These are phyloP conservation scores for Drosophila hamatofila DNA, from an alignment of 2,888 invertebrate genomes.

Conservation along the genomic window DNA sequence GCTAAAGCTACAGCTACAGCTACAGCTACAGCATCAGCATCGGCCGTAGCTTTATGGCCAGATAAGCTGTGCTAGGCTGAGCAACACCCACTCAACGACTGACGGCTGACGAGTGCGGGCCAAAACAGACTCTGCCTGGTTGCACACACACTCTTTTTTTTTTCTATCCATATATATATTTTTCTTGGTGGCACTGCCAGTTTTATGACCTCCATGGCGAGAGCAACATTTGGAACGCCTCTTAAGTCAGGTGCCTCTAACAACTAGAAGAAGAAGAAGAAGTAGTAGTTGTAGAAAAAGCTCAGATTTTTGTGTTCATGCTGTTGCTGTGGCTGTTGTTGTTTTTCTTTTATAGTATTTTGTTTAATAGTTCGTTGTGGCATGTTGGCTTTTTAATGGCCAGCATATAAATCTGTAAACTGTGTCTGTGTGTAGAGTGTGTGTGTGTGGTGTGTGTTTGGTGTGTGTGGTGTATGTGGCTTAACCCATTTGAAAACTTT, in stretches of 20 bases:
- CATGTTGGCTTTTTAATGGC: conserved; percentile 69
- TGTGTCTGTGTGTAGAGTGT: conserved; percentile 14
- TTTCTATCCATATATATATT: conserved; percentile 5
- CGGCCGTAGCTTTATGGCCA: conserved; percentile 30
- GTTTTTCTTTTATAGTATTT: conserved; percentile 40
- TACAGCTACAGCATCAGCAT: background rate
- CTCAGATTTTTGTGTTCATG: conserved; percentile 59
- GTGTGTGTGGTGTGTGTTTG: conserved; percentile 11
- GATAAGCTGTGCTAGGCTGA: conserved; percentile 55
- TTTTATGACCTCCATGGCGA: conserved; percentile 75
- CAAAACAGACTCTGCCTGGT: conserved; percentile 29
- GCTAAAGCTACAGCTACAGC: conserved; percentile 3
- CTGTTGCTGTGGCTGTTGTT: background rate
- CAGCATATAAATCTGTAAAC: conserved; percentile 61
- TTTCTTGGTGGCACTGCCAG: conserved; percentile 73
- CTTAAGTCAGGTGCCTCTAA: conserved; percentile 70
- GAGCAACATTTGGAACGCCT: conserved; percentile 61
- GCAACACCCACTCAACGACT: conserved; percentile 69
- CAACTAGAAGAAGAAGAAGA: conserved; percentile 53
- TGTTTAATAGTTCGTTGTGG: conserved; percentile 52
- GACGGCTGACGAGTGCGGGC: conserved; percentile 22
- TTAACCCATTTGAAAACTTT: conserved; percentile 47
- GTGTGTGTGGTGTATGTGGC: conserved; percentile 25
- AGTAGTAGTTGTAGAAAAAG: conserved; percentile 61
- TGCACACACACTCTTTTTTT: conserved; percentile 25